Conservation (phyloP, 2,888 invertebrate species). For the Nomada fabriciana region DNA sequence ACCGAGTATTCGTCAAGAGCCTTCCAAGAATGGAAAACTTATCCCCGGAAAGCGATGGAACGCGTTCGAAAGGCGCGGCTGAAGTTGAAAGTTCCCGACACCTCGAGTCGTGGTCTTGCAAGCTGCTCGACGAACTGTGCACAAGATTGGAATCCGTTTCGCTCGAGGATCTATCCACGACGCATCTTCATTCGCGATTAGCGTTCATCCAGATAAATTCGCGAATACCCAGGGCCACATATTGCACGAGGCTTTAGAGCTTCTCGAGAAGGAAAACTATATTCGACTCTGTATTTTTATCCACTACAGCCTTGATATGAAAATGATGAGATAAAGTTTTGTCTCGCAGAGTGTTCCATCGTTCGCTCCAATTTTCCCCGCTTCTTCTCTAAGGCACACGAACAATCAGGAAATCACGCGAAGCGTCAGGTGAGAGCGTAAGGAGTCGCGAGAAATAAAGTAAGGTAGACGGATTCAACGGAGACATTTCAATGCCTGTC, state of each 20-base stretch:
- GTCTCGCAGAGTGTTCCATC: neutral
- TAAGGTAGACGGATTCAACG: neutral
- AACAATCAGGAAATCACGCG: constrained; percentile 6
- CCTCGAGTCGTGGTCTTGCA: constrained; percentile 7
- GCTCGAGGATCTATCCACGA: neutral
- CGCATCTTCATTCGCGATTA: constrained; percentile 14
- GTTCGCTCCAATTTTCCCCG: neutral
- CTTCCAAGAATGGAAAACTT: constrained; percentile 52
- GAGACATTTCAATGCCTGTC: neutral
- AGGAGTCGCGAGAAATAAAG: constrained; percentile 19
- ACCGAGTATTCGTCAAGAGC: constrained; percentile 44
- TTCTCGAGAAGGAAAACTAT: neutral
- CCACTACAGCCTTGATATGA: neutral
- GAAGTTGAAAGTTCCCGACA: constrained; percentile 41
- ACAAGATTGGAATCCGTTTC: constrained; percentile 18
- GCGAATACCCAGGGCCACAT: neutral
- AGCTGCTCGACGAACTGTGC: constrained; percentile 21
- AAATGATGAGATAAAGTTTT: neutral
- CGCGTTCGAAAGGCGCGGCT: constrained; percentile 8
- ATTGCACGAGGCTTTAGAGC: neutral
- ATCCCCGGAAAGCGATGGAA: constrained; percentile 39
- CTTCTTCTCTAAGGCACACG: neutral
- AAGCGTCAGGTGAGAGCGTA: neutral
- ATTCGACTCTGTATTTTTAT: no score
- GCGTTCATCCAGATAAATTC: neutral